A percentile compares a stretch with the other conserved stretches of the same genome.
Evolutionary conservation across 2,113 vertebrate species (phyloP).

Genomic region (Protobothrops mucrosquamatus): DNA sequence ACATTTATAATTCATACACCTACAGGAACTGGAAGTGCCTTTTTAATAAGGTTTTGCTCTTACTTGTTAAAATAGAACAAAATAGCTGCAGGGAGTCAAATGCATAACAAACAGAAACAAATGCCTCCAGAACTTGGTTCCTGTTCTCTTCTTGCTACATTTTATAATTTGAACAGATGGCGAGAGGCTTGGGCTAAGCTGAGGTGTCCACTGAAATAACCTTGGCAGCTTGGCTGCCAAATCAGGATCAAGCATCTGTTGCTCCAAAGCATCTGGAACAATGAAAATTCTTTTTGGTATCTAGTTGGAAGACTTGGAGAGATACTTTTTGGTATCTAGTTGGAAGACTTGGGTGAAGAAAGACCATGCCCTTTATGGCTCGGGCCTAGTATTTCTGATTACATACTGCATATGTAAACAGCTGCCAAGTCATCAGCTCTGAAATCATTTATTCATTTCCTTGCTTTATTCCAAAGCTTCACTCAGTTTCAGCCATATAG

Average conservation of each 20-base stretch:
- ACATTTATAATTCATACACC: not conserved
- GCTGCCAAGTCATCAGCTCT: conserved; percentile 4
- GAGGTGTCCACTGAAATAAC: not conserved
- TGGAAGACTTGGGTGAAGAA: not conserved
- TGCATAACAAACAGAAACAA: not conserved
- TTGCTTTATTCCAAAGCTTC: not conserved
- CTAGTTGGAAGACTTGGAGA: not conserved
- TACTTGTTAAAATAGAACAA: not conserved
- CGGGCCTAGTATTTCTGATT: not conserved
- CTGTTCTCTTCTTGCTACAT: not conserved
- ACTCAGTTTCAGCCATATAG: not conserved
- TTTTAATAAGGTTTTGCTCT: not conserved
- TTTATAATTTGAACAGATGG: conserved; percentile 12
- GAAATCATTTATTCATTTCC: not conserved
- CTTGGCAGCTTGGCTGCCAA: not conserved
- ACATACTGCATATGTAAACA: not conserved
- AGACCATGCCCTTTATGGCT: not conserved
- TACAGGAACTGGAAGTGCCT: not conserved
- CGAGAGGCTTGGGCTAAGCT: not conserved
- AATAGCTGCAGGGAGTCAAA: not conserved
- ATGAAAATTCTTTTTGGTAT: not conserved
- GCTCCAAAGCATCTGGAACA: conserved; percentile 16
- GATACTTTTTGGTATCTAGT: not conserved
- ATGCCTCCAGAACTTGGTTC: not conserved
- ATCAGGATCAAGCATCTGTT: not conserved